Evolutionary conservation across 2,113 vertebrate genomes (phyloP), one percentile per base, ranked within the genome.

Genomic region (Microtus pennsylvanicus): DNA sequence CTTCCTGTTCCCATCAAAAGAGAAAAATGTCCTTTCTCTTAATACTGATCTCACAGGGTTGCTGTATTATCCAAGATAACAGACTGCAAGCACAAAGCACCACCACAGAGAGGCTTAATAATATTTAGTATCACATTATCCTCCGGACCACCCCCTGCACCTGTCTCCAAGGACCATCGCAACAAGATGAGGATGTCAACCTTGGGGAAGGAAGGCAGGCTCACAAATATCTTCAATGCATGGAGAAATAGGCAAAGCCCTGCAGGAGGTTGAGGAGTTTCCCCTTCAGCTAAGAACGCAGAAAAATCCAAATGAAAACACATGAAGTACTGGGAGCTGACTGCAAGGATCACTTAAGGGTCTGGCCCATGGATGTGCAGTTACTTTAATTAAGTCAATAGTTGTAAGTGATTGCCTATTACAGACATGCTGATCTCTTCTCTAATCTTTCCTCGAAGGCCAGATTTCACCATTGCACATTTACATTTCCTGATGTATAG

Each of bases 361-460:
- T 11, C 86, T 80, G 85, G 74, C 63, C 92, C 65, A 93, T 0
- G 45, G 50, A 69, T 58, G 61, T 50, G n/a, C 77, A 77, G 74
- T 91, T 89, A 90, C 26, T 85, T 97, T 91, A 93, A 97, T 96
- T 92, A 95, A 96, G 91, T 93, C 94, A 90, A 67, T 96, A 95
- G 65, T 76, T 90, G n/a, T 89, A 95, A 96, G 38, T 80, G 88
- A 96, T 74, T 96, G 61, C 70, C 63, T 89, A 38, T 93, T 96
- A 96, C 5, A 92, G 58, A 6, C 42, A 67, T 0, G 19, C 63
- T 76, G 69, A 89, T 85, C 65, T 78, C 89, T 69, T 89, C n/a
- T 92, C 58, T 96, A 72, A 90, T 90, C 74, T 96, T 81, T 78
- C 42, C 28, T 80, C 24, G 22, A 55, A 80, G 75, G 69, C 55